Conservation (phyloP, 1,140 invertebrate genomes). For the Dermatophagoides farinae region DNA sequence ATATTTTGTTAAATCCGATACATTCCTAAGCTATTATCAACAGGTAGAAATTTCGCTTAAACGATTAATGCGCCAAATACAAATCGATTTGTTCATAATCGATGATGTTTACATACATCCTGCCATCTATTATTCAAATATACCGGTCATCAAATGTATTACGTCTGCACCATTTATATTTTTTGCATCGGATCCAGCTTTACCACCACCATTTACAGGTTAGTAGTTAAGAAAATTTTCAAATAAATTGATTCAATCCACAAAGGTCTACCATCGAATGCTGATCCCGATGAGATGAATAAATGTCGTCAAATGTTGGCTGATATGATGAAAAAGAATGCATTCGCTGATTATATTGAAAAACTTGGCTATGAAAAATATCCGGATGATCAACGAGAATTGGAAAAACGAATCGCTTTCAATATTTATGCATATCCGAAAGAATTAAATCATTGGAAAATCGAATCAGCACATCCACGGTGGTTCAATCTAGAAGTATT, state of each 20-base stretch:
- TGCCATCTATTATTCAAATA: not conserved
- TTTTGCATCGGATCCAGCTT: not conserved
- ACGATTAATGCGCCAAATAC: not conserved
- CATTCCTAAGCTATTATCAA: no score
- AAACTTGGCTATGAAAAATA: not conserved
- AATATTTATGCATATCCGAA: constrained; percentile 9
- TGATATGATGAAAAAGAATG: not conserved
- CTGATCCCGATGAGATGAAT: no score
- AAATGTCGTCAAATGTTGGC: no score
- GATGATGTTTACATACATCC: not conserved
- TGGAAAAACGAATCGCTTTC: not conserved
- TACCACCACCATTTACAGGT: not conserved
- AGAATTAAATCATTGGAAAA: constrained; percentile 12
- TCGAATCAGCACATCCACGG: not conserved
- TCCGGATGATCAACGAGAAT: not conserved
- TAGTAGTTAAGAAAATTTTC: not conserved
- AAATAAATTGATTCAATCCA: no score
- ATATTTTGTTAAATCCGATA: not conserved
- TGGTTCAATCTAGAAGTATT: constrained; percentile 9
- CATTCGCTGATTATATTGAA: not conserved
- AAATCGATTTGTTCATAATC: not conserved
- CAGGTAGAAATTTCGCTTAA: not conserved
- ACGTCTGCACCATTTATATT: not conserved
- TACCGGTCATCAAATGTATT: not conserved
- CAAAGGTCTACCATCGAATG: no score